Conservation (phyloP, 2,888 invertebrate species). For the Chironomus tentans region DNA sequence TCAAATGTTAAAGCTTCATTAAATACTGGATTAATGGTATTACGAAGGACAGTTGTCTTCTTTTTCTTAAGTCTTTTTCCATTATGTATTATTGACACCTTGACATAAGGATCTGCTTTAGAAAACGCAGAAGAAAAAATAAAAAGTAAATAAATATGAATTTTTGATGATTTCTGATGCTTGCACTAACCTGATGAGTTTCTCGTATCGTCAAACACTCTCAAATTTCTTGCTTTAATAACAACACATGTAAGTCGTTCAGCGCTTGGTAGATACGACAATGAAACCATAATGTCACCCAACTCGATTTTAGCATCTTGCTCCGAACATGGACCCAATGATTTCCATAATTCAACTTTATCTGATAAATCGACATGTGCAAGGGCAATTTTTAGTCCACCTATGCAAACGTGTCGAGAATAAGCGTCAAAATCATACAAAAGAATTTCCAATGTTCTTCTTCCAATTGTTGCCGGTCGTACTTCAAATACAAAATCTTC, state of each 20-base stretch:
- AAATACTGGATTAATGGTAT: constrained; percentile 79
- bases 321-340: constrained; percentile 46
- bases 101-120: constrained; percentile 80
- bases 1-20: constrained; percentile 93
- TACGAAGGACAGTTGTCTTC: constrained; percentile 83
- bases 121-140: no score
- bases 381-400: constrained; percentile 50
- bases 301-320: constrained; percentile 62
- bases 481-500: constrained; percentile 61
- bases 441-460: constrained; percentile 51
- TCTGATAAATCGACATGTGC: constrained; percentile 48
- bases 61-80: constrained; percentile 87
- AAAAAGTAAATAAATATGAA: neutral
- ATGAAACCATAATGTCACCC: constrained; percentile 84
- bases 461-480: constrained; percentile 44
- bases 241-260: constrained; percentile 83
- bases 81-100: constrained; percentile 78
- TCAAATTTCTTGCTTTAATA: constrained; percentile 82
- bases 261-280: constrained; percentile 85
- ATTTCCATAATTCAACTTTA: constrained; percentile 49
- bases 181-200: constrained; percentile 63
- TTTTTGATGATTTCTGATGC: neutral
- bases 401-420: constrained; percentile 54
- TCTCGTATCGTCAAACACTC: constrained; percentile 83
- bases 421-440: constrained; percentile 58